Conservation (phyloP, 2,797 vertebrate genomes). For the Poeciliopsis paucimaculata region DNA sequence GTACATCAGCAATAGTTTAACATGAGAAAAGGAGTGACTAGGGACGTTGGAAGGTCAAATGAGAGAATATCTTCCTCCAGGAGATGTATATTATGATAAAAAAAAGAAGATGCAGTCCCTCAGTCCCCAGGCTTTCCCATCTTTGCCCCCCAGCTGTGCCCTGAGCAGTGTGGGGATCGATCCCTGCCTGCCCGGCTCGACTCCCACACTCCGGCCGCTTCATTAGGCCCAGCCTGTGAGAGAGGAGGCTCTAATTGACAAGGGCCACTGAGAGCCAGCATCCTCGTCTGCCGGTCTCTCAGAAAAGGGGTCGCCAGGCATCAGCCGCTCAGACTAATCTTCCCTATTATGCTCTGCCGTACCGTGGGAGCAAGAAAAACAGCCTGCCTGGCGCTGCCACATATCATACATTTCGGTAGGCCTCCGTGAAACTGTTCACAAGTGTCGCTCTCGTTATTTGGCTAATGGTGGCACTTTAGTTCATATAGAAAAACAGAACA, state of each 20-base stretch:
- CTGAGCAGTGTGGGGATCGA: constrained; percentile 67
- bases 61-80: constrained; percentile 27
- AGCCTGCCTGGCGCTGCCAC: constrained; percentile 46
- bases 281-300: constrained; percentile 58
- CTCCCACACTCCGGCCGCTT: constrained; percentile 67
- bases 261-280: constrained; percentile 81
- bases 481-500: constrained; percentile 38
- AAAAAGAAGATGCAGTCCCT: constrained; percentile 25
- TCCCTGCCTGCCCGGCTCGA: constrained; percentile 56
- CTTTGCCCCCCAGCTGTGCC: constrained; percentile 45
- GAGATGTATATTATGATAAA: constrained; percentile 20
- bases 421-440: constrained; percentile 29
- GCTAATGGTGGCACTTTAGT: constrained; percentile 33
- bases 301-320: constrained; percentile 66
- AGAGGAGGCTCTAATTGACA: constrained; percentile 76
- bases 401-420: constrained; percentile 19
- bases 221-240: constrained; percentile 69
- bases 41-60: constrained; percentile 47
- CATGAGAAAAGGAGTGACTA: constrained; percentile 24
- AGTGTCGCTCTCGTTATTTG: constrained; percentile 22
- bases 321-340: constrained; percentile 81
- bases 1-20: constrained; percentile 15
- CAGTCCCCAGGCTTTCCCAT: constrained; percentile 61
- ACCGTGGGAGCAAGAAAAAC: constrained; percentile 72
- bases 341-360: constrained; percentile 79